Evolutionary conservation across 2,113 vertebrate species (phyloP), one percentile per base, ranked within the genome.

Genomic region (Mesembrinibis cayennensis): DNA sequence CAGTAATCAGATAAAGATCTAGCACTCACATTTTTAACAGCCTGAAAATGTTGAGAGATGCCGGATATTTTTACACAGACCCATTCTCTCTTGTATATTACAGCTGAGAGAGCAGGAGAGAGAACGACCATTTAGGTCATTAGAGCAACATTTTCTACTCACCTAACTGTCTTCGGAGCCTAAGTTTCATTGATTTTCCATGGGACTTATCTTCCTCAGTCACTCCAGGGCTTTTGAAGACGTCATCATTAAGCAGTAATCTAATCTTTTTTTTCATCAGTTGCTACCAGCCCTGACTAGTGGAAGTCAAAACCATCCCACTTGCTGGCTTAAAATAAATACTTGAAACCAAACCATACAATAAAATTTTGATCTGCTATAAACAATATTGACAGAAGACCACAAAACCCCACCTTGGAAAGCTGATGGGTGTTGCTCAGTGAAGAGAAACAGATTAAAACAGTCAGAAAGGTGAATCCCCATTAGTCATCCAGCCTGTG

Each of bases 231-330:
- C 80, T 95, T 95, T 92, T 79, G 95, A 93, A 79, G 93, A 95
- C n/a, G 14, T 95, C 89, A 95, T 63, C 89, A 89, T 93, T 92
- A 96, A 91, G 61, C 86, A 93, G 91, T 93, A 97, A 96, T 92
- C 79, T 87, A 89, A 96, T 96, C 23, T 89, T 45, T 63, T 47
- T 73, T 38, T 80, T 88, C 80, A 87, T 82, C 91, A 89, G 8
- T 50, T 82, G 78, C 73, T 85, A 93, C 81, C 92, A 95, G 70
- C 66, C 87, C 77, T 44, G 36, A 76, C 61, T 17, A 77, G 73
- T 42, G 49, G 36, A 95, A 95, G 70, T 67, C 83, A 96, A 85
- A 96, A 58, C 49, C 84, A 84, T 36, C 53, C 40, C 78, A 45
- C 49, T 22, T 40, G 22, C 56, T 45, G 34, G 53, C 49, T 92